Percentiles rank a stretch among this genome's conserved stretches.
Conservation (phyloP, 2,113 vertebrate species). For the Ascaphus truei region DNA sequence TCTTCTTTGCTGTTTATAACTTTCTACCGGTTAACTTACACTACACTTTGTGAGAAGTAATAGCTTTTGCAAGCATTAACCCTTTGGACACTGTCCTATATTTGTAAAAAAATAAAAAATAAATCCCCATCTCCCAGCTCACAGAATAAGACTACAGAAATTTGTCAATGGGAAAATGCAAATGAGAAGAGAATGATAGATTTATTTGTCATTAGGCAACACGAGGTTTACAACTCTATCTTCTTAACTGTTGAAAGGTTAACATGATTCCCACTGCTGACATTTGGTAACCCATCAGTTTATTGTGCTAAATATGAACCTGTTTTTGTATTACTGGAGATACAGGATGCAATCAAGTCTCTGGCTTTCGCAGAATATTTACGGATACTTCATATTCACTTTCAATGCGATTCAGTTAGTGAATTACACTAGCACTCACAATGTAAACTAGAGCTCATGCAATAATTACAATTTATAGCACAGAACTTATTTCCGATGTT, state of each 20-base stretch:
- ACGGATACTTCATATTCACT: conserved; percentile 22
- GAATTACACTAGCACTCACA: conserved; percentile 5
- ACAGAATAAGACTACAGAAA: conserved; percentile 39
- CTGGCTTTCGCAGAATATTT: conserved; percentile 31
- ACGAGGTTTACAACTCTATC: conserved; percentile 41
- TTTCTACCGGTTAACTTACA: conserved; percentile 52
- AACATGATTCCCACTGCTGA: conserved; percentile 57
- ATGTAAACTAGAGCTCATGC: neutral
- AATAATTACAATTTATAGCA: neutral
- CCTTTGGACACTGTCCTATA: neutral
- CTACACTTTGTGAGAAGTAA: conserved; percentile 47
- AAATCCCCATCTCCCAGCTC: neutral
- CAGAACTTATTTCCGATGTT: conserved; percentile 6
- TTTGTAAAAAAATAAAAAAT: neutral
- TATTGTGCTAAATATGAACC: conserved; percentile 40
- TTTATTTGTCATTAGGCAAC: conserved; percentile 37
- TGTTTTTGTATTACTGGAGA: conserved; percentile 36
- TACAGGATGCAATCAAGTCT: conserved; percentile 35
- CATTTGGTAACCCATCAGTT: conserved; percentile 38
- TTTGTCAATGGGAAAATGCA: conserved; percentile 47
- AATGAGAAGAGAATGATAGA: conserved; percentile 31
- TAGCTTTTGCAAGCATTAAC: neutral
- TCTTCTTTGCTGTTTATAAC: conserved; percentile 49
- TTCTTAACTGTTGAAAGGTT: conserved; percentile 66
- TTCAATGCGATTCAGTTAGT: conserved; percentile 24